Base-by-base conservation (phyloP, 2,888 invertebrate species). In the Tethea ocularis region DNA sequence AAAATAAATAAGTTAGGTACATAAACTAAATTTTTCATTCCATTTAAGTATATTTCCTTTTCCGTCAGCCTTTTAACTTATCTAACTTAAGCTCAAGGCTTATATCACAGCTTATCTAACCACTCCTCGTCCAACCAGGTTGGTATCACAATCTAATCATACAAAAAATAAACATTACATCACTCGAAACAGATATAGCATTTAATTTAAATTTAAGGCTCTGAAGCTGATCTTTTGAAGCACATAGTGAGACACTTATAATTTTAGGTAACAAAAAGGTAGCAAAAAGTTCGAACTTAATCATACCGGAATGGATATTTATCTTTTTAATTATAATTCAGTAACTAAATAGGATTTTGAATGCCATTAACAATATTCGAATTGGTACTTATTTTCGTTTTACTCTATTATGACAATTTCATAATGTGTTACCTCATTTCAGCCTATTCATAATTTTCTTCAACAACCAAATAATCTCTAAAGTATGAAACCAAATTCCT, bases 31-130 rank as follows among this genome's bases (percentile, higher is more conserved):
- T 57, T 10, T 20, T 46, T 46, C 17, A 46, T 20, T 46, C 46
- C 46, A 8, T n/a, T n/a, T 46, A 20, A 20, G 20, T 46, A 52
- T 15, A 52, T n/a, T 26, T 29, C 26, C n/a, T 26, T 24, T n/a
- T 26, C 52, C 26, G 26, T 26, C 26, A 24, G 53, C 15, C 55
- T 51, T 36, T 26, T 26, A 46, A 60, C 58, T 57, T 71, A 66
- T 57, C 66, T 74, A 68, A 67, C 61, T 67, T 71, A 71, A 72
- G 17, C 56, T 33, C 41, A 56, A n/a, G 13, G 67, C 69, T 71
- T 72, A 67, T 78, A 78, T 80, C 79, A 80, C 78, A 80, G 80
- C 73, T 73, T 73, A 67, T 72, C 73, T 61, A 60, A 59, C 66
- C 60, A 56, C 66, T 60, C 69, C 71, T 36, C 33, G 33, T 33